Evolutionary conservation across 2,113 vertebrate genomes (phyloP), one percentile per base, ranked within the genome.

Genomic region (Eudyptes chrysolophus): DNA sequence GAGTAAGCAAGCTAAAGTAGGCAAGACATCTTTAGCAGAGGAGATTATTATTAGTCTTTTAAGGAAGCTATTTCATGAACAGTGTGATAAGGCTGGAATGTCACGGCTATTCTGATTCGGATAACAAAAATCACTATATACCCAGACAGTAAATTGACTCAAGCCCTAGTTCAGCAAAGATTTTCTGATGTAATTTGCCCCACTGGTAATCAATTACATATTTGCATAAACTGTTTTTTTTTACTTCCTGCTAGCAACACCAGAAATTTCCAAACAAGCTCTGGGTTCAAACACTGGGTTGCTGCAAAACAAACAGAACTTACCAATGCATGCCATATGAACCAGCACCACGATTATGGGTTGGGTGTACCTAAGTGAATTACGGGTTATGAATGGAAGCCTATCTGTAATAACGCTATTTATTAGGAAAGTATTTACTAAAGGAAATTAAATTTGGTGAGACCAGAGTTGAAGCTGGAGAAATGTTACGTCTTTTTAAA

Each of bases 1-100:
- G 95, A 96, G 66, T 90, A 96, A 96, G 94, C 84, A 93, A 92
- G 89, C 81, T 89, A 85, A 89, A 96, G 91, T 14, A 91, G 72
- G 81, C 93, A 93, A 90, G 94, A 93, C 70, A 34, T 92, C 75
- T 87, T 87, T 48, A 93, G 82, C 49, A 87, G 75, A 54, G 40
- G 57, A 87, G 89, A 89, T 69, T 96, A 87, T 85, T 93, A 86
- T 74, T 87, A 89, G 91, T 77, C 32, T 89, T 89, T 85, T 87
- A 93, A 96, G 91, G 96, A 97, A 93, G 78, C 40, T 94, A 62
- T 79, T 92, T 70, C 10, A 85, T 61, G 74, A 87, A 32, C 30
- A 57, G 30, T 40, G n/a, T 62, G 82, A 94, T 94, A 97, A 96
- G 74, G 49, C 30, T 92, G 55, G 76, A 89, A 96, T 83, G 70